Percentiles rank a stretch among this genome's conserved stretches.
Evolutionary conservation across 2,113 vertebrate species (phyloP).

Genomic region (chimpanzee (Pan troglodytes)): NHGRI_mPanTro3-v2.1_pri NC_072398.2:196901501-196902000

Average conservation of each 20-base stretch:
- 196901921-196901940: conserved; percentile 80
- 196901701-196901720: neutral
- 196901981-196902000: conserved; percentile 81
- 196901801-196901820: neutral
- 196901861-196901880: neutral
- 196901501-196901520: too few relatives aligned
- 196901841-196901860: neutral
- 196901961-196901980: conserved; percentile 79
- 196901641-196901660: neutral
- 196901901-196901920: conserved; percentile 72
- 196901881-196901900: conserved; percentile 34
- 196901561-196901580: too few relatives aligned
- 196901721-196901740: conserved; percentile 34
- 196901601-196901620: neutral
- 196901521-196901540: too few relatives aligned
- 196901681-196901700: neutral
- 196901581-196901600: too few relatives aligned
- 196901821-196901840: neutral
- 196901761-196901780: conserved; percentile 14
- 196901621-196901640: neutral
- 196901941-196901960: conserved; percentile 78
- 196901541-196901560: too few relatives aligned
- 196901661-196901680: neutral
- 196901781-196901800: neutral
- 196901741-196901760: conserved; percentile 5